These are phyloP conservation scores for Paramormyrops hopkinsi DNA, from an alignment of 2,797 vertebrate species.

Conservation along the genomic window DNA sequence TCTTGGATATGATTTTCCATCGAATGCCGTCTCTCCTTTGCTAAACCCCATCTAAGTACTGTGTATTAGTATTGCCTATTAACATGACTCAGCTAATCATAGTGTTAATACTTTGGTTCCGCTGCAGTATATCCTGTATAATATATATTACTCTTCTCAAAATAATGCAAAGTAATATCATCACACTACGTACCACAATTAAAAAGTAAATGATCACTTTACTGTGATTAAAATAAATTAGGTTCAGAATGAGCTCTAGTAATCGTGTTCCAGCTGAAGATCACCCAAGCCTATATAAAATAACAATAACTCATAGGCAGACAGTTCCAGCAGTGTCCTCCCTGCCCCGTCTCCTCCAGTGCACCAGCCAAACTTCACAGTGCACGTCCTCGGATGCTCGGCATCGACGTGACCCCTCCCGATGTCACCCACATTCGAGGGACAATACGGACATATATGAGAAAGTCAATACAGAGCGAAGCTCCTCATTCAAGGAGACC, in stretches of 20 bases:
- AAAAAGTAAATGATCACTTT: background rate
- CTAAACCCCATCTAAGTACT: background rate
- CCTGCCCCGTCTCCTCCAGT: background rate
- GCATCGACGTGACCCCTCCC: background rate
- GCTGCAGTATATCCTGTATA: background rate
- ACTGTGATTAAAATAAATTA: background rate
- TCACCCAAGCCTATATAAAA: background rate
- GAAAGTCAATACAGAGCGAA: conserved; percentile 2
- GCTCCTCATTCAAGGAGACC: background rate
- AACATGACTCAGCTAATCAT: background rate
- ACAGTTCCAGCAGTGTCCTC: background rate
- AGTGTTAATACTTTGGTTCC: background rate
- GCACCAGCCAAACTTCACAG: background rate
- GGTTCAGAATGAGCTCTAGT: background rate
- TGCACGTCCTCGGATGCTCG: background rate
- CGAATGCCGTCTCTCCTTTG: background rate
- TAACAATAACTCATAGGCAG: background rate
- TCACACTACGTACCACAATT: background rate
- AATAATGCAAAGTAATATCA: background rate
- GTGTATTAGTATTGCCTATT: background rate
- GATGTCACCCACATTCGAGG: background rate
- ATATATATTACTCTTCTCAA: background rate
- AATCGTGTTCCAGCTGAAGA: background rate
- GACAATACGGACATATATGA: background rate
- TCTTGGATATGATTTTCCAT: background rate